These are phyloP conservation scores for Sinocyclocheilus maitianheensis DNA, from an alignment of 2,113 vertebrate genomes.

Conservation along the genomic window DNA sequence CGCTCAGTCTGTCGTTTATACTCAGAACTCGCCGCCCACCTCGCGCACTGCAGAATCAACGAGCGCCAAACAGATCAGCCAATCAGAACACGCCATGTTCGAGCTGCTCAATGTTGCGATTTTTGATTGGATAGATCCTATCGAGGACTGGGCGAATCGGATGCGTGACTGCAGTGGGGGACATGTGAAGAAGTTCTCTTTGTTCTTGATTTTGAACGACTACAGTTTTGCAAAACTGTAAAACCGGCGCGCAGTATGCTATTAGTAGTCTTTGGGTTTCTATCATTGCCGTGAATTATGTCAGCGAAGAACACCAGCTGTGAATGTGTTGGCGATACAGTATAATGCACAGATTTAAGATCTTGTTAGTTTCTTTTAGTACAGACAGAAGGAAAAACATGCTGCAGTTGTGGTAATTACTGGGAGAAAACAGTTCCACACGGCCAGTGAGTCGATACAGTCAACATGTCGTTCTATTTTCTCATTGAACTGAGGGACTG, in stretches of 20 bases:
- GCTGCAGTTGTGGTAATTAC: background rate
- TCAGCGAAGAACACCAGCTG: background rate
- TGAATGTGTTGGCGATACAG: background rate
- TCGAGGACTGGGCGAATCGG: conserved; percentile 59
- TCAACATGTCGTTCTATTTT: conserved; percentile 35
- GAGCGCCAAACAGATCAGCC: conserved; percentile 77
- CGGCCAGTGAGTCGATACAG: background rate
- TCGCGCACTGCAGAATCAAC: conserved; percentile 65
- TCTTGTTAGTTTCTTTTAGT: background rate
- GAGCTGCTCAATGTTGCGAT: conserved; percentile 10
- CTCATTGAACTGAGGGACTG: background rate
- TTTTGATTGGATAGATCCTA: conserved; percentile 45
- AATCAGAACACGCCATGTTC: conserved; percentile 62
- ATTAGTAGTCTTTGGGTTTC: background rate
- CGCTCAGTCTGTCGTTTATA: conserved; percentile 54
- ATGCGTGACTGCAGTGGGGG: conserved; percentile 34
- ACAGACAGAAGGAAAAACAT: background rate
- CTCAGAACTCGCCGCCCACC: conserved; percentile 67
- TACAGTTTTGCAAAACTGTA: conserved; percentile 38
- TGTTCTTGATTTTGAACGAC: conserved; percentile 68
- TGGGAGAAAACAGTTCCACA: background rate
- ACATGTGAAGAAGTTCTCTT: conserved; percentile 75
- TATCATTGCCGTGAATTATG: background rate
- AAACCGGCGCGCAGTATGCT: background rate
- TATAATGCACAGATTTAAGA: background rate